These are phyloP conservation scores for Melolontha melolontha DNA, from an alignment of 2,888 invertebrate genomes.

Conservation along the genomic window DNA sequence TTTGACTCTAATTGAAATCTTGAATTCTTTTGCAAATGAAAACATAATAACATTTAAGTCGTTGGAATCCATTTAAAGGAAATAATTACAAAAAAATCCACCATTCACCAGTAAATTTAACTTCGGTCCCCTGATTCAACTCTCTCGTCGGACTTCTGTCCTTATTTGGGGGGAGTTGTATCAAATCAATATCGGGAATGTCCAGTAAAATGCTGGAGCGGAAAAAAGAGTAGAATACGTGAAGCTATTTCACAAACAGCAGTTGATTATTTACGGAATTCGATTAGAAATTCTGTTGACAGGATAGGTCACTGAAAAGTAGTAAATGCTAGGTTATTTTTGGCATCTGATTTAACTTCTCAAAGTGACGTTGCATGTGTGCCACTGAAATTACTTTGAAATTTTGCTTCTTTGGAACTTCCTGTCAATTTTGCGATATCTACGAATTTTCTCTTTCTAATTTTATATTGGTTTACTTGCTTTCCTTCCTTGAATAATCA, in stretches of 20 bases:
- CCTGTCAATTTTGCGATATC: not conserved
- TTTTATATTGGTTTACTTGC: too few species aligned
- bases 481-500: not conserved
- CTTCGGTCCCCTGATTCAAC: conserved; percentile 23
- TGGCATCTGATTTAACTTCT: not conserved
- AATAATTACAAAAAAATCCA: conserved; percentile 18
- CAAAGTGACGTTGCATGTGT: too few species aligned
- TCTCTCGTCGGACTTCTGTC: not conserved
- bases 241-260: conserved; percentile 29
- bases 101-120: conserved; percentile 21
- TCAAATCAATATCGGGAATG: conserved; percentile 24
- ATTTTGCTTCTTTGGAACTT: not conserved
- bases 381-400: too few species aligned
- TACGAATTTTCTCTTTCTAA: not conserved
- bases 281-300: conserved; percentile 34
- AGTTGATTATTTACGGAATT: conserved; percentile 29
- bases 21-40: too few species aligned
- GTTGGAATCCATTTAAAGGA: not conserved
- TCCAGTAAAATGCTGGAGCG: conserved; percentile 18
- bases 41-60: too few species aligned
- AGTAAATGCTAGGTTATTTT: conserved; percentile 20
- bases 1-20: too few species aligned
- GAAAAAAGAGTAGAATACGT: conserved; percentile 29
- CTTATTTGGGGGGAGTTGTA: conserved; percentile 14
- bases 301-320: conserved; percentile 17